These are phyloP conservation scores for Ochlodes sylvanus DNA, from an alignment of 2,888 invertebrate genomes.

Conservation along the genomic window DNA sequence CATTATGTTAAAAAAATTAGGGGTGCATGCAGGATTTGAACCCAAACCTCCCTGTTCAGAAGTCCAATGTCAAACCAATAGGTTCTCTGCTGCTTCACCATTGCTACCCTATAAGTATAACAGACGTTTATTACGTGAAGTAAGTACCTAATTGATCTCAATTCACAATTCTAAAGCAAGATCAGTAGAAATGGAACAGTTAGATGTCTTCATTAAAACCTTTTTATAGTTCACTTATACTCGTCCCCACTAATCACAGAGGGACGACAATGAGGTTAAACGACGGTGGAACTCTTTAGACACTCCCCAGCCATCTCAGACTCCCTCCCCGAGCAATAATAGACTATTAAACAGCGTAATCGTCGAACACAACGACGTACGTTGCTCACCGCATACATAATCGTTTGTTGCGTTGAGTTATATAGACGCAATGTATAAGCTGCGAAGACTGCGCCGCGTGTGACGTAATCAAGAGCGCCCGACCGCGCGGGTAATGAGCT, in stretches of 20 bases:
- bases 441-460: conserved; percentile 15
- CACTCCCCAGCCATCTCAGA: conserved; percentile 23
- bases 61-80: too few species aligned
- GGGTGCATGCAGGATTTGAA: too few species aligned
- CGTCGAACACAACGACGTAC: conserved; percentile 21
- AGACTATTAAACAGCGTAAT: conserved; percentile 26
- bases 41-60: too few species aligned
- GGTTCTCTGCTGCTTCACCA: too few species aligned
- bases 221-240: conserved; percentile 10
- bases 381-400: conserved; percentile 26
- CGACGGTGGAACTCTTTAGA: conserved; percentile 24
- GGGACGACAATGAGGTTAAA: conserved; percentile 21
- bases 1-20: too few species aligned
- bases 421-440: conserved; percentile 27
- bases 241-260: conserved; percentile 18
- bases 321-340: conserved; percentile 21
- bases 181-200: background rate
- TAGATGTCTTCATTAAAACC: background rate
- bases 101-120: too few species aligned
- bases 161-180: background rate
- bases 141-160: too few species aligned
- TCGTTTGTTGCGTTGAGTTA: conserved; percentile 4
- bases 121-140: too few species aligned
- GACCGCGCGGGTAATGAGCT: conserved; percentile 42
- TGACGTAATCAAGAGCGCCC: conserved; percentile 42